Evolutionary conservation across 2,113 vertebrate genomes (phyloP).

Genomic region (Peromyscus maniculatus): DNA sequence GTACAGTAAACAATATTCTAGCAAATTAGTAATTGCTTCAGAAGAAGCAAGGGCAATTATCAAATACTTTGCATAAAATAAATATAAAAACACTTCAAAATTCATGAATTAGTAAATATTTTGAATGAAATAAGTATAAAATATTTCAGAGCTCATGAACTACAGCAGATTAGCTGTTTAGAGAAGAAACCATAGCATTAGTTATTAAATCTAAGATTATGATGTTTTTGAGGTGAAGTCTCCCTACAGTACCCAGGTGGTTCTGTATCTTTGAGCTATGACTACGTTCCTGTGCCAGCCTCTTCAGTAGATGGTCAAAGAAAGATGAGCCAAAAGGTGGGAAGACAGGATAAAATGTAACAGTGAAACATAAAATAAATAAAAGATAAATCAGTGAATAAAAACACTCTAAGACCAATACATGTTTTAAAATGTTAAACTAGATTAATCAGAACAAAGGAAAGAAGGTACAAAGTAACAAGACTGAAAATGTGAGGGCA

Average conservation of each 20-base stretch:
- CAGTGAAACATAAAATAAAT: not conserved
- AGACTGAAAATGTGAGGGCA: not conserved
- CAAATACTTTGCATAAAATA: not conserved
- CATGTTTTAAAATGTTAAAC: not conserved
- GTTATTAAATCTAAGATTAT: not conserved
- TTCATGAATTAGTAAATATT: not conserved
- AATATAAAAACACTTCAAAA: not conserved
- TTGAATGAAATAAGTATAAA: not conserved
- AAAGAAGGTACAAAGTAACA: not conserved
- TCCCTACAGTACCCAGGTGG: not conserved
- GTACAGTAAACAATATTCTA: not conserved
- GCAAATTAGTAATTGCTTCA: not conserved
- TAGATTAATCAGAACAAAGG: no score
- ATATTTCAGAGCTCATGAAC: not conserved
- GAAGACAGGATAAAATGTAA: not conserved
- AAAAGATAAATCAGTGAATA: not conserved
- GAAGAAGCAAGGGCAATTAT: not conserved
- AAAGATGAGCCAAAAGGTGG: not conserved
- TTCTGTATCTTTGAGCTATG: not conserved
- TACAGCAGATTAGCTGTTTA: not conserved
- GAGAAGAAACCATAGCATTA: not conserved
- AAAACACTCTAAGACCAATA: not conserved
- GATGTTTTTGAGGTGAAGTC: not conserved
- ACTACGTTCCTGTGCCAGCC: not conserved
- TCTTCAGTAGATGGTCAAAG: not conserved